Evolutionary conservation across 2,113 vertebrate genomes (phyloP), one percentile per base, ranked within the genome.

Genomic region (Coptodon bakossiorum): DNA sequence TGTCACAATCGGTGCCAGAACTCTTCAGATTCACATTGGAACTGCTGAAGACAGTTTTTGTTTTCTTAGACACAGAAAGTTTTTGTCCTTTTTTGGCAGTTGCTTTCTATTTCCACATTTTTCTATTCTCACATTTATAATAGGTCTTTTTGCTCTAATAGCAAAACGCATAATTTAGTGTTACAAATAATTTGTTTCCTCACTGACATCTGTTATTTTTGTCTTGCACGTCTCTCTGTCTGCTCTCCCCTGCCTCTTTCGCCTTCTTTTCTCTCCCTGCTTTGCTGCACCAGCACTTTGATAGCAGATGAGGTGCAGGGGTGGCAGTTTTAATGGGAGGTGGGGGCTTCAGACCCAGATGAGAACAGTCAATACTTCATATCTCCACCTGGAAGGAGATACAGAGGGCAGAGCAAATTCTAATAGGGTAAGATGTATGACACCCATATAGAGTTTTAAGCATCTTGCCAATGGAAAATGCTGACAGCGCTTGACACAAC

Each of bases 341-440:
- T 85, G 86, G 90, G 91, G 90, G 86, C 89, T 90, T 82, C 86
- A 86, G 90, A 90, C 90, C 84, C 90, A 93, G 82, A 94, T 91
- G 92, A 95, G 92, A 95, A 91, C 93, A 94, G 96, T 96, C 96
- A 94, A 95, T 96, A 96, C 95, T 95, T 96, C 90, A 94, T 95
- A 95, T 93, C 92, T 90, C 84, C 90, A 94, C 92, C 92, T 95
- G 93, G 92, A 95, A 95, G 94, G 93, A 92, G 90, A 95, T 90
- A 88, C 86, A 95, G 90, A 95, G 94, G 96, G 94, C 93, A 94
- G 90, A 76, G 85, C 73, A 92, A 91, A 94, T 95, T 95, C 92
- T 94, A 95, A 94, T 92, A 91, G 88, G 91, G 76, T 88, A 92
- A 90, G 90, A 94, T 94, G 95, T 92, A 91, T 89, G 87, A 95